These are phyloP conservation scores for Lissocephala sabroskyi DNA, from an alignment of 2,888 invertebrate species.

Conservation along the genomic window DNA sequence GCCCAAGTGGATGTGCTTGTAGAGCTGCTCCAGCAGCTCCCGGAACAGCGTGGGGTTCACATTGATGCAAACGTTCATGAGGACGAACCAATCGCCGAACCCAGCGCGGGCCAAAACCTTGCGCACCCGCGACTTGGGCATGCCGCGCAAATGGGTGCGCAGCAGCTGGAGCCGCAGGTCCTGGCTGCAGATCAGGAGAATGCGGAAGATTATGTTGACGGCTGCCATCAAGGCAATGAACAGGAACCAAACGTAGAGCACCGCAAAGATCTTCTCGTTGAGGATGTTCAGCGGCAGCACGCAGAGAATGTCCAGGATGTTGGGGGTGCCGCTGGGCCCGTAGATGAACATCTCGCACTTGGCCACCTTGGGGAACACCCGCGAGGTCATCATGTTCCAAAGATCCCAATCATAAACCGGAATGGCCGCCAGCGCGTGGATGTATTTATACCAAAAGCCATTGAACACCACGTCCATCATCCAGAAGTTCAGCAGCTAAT, in stretches of 20 bases:
- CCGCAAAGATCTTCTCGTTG: slow-evolving; percentile 83
- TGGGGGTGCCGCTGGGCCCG: slow-evolving; percentile 87
- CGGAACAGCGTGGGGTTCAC: slow-evolving; percentile 80
- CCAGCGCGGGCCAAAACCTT: slow-evolving; percentile 54
- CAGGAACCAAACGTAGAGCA: slow-evolving; percentile 83
- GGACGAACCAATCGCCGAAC: slow-evolving; percentile 84
- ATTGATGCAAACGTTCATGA: slow-evolving; percentile 83
- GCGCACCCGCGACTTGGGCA: slow-evolving; percentile 46
- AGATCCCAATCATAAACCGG: slow-evolving; percentile 59
- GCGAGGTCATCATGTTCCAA: slow-evolving; percentile 64
- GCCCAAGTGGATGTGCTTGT: slow-evolving; percentile 10
- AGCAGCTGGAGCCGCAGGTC: slow-evolving; percentile 51
- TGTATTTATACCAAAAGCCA: slow-evolving; percentile 65
- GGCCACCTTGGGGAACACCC: slow-evolving; percentile 78
- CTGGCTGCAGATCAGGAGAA: slow-evolving; percentile 70
- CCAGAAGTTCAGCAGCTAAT: slow-evolving; percentile 55
- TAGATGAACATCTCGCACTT: slow-evolving; percentile 91
- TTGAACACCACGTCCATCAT: slow-evolving; percentile 62
- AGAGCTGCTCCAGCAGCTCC: slow-evolving; percentile 76
- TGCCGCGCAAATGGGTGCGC: slow-evolving; percentile 47
- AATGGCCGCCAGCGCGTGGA: slow-evolving; percentile 52
- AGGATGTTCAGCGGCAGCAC: slow-evolving; percentile 83
- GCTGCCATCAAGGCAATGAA: slow-evolving; percentile 77
- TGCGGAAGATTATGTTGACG: slow-evolving; percentile 78
- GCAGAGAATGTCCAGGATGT: slow-evolving; percentile 84